Evolutionary conservation across 2,888 invertebrate species (phyloP), one percentile per base, ranked within the genome.

Genomic region (Oscheius sp.): DNA sequence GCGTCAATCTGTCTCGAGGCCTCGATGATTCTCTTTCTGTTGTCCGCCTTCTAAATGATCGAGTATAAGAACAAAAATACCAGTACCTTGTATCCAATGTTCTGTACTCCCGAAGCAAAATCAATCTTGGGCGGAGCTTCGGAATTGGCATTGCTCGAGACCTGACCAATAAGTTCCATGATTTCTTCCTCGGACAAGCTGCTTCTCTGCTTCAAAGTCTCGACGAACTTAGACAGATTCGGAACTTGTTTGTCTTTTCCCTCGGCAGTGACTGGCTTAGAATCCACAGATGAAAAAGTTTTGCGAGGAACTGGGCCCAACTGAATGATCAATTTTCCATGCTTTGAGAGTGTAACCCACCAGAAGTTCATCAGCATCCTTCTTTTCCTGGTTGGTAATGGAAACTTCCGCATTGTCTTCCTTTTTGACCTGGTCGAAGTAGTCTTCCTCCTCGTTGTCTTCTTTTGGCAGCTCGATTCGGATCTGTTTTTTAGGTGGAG

Each of bases 181-280:
- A 86, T 81, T 58, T 87, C 87, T 37, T 80, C 79, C 48, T 77
- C 70, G 7, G 79, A 83, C 47, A 87, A 78, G 58, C 85, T 84
- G 76, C 84, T 83, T 47, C 78, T 68, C 55, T 68, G 83, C 68
- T 82, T 81, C 50, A 87, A 76, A 7, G 81, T 81, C 50, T 79
- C 78, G 11, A 87, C 77, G 29, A 87, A 80, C 13, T 81, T 82
- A 11, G 78, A 73, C 2, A 87, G 78, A 35, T 83, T 83, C 32
- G 86, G 87, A 1, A 81, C 80, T 37, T 74, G 73, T 66, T 75
- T 71, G 0, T 74, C 68, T 2, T 48, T 65, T 29, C 13, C 21
- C 13, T 50, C 65, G 4, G 11, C 35, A 35, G 2, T 60, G 35
- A 58, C 32, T 7, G 58, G n/a, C 33, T 58, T 58, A 5, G 58